Conservation (phyloP, 1,140 invertebrate species). For the Eriocheir sinensis region DNA sequence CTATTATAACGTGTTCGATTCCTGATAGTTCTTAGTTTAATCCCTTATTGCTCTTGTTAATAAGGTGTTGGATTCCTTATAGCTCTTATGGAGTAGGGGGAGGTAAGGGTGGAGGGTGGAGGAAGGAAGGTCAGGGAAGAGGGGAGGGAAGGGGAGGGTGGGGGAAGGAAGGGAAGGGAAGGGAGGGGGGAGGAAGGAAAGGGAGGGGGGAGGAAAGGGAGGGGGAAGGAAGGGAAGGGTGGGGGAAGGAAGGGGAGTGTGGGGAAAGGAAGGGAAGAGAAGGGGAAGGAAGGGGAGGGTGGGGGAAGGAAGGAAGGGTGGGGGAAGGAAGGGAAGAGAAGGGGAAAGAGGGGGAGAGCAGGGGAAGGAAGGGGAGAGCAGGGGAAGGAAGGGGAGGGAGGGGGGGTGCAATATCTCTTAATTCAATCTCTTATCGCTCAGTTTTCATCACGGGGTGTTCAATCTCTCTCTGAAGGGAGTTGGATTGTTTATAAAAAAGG, state of each 20-base stretch:
- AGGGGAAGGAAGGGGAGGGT: background rate
- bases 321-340: background rate
- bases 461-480: too few species aligned
- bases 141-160: background rate
- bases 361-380: conserved; percentile 2
- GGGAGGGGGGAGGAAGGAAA: background rate
- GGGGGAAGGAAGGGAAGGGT: background rate
- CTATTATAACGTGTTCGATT: too few species aligned
- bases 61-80: too few species aligned
- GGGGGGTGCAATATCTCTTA: background rate
- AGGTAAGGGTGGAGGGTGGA: background rate
- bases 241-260: background rate
- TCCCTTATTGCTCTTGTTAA: too few species aligned
- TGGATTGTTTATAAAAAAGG: too few species aligned
- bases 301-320: background rate
- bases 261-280: background rate
- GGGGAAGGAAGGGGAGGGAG: conserved; percentile 18
- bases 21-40: too few species aligned
- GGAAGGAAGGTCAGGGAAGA: background rate
- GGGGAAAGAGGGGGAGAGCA: background rate
- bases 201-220: conserved; percentile 22
- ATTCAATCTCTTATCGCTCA: background rate
- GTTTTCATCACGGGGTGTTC: too few species aligned
- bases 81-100: too few species aligned
- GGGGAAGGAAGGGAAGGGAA: background rate